Evolutionary conservation across 2,113 vertebrate species (phyloP), one percentile per base, ranked within the genome.

Genomic region (Poeciliopsis turrubarensis): DNA sequence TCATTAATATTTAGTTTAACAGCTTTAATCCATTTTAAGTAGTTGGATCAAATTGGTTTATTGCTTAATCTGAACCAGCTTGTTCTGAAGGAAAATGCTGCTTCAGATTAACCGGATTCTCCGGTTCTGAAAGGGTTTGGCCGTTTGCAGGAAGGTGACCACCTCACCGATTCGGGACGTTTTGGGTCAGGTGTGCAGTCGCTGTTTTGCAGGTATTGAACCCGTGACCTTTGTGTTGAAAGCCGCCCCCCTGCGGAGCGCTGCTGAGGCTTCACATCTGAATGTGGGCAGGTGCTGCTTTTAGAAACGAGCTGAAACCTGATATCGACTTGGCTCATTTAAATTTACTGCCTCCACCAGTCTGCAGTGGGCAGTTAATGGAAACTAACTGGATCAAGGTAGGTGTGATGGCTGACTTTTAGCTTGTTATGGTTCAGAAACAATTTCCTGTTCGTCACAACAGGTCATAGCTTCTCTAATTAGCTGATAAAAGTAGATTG

Each of bases 281-380:
- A n/a, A 41, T 68, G 60, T 69, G 54, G 47, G 17, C 72, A 72
- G 57, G 60, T 71, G 41, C 77, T n/a, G 25, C 44, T 62, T 78
- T 81, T 71, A 78, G 64, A 80, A 70, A 63, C 47, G 61, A 79
- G 31, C 61, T 60, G 80, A 74, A 60, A 83, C 73, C 69, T 69
- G 75, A 78, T 83, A 72, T 78, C 22, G 5, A 19, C 5, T 15
- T 7, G 34, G 32, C n/a, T 74, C 14, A 41, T 77, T 83, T 77
- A 30, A 47, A 82, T 79, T 5, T 67, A 39, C 72, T 60, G 30
- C 62, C 47, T 27, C 31, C 22, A 19, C 31, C 14, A 13, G 30
- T 62, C n/a, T 27, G 29, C 10, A n/a, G 27, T 19, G 15, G 62
- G 10, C 32, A 11, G 31, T 60, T 25, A 13, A 57, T 73, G 27